A percentile compares a stretch with the other conserved stretches of the same genome.
These are phyloP conservation scores for Rugalucina vietnamica DNA, from an alignment of 2,888 invertebrate genomes.

Conservation along the genomic window DNA sequence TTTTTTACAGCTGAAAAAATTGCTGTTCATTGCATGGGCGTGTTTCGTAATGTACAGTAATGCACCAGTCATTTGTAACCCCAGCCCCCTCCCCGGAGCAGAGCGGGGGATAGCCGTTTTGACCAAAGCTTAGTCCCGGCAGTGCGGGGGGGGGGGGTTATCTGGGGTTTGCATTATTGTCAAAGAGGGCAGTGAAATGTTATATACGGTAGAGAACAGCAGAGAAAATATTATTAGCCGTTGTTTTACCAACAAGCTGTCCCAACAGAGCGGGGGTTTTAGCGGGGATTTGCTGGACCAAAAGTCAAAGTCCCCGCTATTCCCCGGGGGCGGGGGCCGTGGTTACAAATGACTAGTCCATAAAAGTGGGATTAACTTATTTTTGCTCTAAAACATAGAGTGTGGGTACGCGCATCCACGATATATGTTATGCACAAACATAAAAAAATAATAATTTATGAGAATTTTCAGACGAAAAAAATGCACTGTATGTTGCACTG, in stretches of 20 bases:
- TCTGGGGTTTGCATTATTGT: no score
- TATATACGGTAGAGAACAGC: no score
- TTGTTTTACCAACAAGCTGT: neutral
- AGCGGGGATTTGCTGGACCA: neutral
- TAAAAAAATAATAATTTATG: neutral
- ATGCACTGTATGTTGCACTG: neutral
- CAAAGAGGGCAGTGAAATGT: no score
- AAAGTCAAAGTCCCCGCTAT: neutral
- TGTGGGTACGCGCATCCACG: neutral
- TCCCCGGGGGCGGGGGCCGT: neutral
- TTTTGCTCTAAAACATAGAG: neutral
- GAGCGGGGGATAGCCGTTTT: no score
- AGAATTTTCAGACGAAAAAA: neutral
- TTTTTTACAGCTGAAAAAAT: no score
- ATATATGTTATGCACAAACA: neutral
- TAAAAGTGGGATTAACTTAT: neutral
- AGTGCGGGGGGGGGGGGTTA: no score
- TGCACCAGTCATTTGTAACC: no score
- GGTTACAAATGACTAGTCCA: neutral
- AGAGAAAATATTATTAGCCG: neutral
- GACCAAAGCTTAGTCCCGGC: no score
- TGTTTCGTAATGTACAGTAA: no score
- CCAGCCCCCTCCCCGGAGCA: no score
- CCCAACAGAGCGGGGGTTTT: neutral
- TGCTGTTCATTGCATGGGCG: no score